Base-by-base conservation (phyloP, 2,888 invertebrate species). In the Amphimallon solstitiale region DNA sequence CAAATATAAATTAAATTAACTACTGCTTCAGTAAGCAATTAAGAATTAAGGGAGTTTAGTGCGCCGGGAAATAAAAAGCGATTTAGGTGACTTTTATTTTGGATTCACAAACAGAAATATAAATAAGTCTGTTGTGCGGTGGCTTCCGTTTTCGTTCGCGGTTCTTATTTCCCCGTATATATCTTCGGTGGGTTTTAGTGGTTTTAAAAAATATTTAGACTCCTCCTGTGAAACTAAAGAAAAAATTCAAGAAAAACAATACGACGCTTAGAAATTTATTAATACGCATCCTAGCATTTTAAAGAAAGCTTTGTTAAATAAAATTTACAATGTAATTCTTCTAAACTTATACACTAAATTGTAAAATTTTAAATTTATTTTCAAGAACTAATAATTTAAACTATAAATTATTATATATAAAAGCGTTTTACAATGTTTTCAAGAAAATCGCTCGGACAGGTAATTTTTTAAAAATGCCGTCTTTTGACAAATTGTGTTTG, bases 1-100 rank as follows among this genome's bases (percentile, higher is more conserved):
- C 79, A 81, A 80, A 80, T 81, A 82, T 82, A 81, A 82, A 82
- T 82, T 82, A 82, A 82, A 82, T 82, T 82, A 82, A 82, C 81
- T 82, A 81, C 82, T 78, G 81, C 81, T 81, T 81, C 81, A 80
- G 80, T 80, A 78, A 79, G 81, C 82, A 81, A 82, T 82, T 82
- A 81, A 80, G 81, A 81, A 81, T 81, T 81, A 77, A 79, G 79
- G 80, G 79, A 80, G 79, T 79, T 79, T 77, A 78, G 74, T 70
- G 37, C 43, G 78, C 77, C 77, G 74, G 73, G 77, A 75, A 76
- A 79, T 79, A 80, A 80, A 80, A 80, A 79, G 78, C 78, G 80
- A 80, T 80, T 79, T 79, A 77, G 79, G 77, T 77, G 79, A 80
- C 79, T 80, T 79, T 79, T 79, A 79, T 80, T 78, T 79, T 78